Base-by-base conservation (phyloP, 1,140 invertebrate species). In the Trissolcus basalis region DNA sequence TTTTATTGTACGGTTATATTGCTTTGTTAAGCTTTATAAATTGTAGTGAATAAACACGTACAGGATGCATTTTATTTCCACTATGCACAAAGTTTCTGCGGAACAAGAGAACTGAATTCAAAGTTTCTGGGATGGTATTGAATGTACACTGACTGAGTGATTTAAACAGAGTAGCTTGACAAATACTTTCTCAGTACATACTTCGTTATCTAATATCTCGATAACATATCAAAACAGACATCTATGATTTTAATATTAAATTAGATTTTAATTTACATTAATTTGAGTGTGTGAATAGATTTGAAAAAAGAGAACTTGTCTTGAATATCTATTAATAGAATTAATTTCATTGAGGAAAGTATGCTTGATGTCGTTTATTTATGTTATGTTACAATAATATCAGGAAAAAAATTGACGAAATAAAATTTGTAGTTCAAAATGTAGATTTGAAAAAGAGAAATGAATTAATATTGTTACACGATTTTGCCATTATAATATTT, bases 171-270 rank as follows among this genome's bases (percentile, higher is more conserved):
- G 48, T 49, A 59, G 12, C 50, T 65, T 51, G 13, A 43, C 36
- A 53, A 68, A 53, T 47, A 59, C 43, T 55, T 63, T 75, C 58
- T 68, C 19, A 15, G 48, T 45, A 64, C 56, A 61, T 74, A 44
- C 56, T 58, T 69, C 59, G 58, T 74, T 74, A 74, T 74, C 71
- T 39, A 45, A 51, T 68, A 74, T 45, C 14, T 56, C 32, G 71
- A 74, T 74, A 74, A 68, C 56, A 27, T 74, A 74, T 74, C 71
- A 32, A 60, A 60, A 59, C 13, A 27, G 19, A 48, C 47, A 10
- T 11, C 41, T 47, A 49, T 27, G n/a, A 64, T 55, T 65, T 55
- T 43, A 44, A 44, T 44, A 27, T 27, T 27, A 1, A 27, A 27
- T 27, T 27, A 27, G 19, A 27, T 6, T 27, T 27, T 27, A 27